Evolutionary conservation across 2,888 invertebrate genomes (phyloP), one percentile per base, ranked within the genome.

Genomic region (Biston stratarius): DNA sequence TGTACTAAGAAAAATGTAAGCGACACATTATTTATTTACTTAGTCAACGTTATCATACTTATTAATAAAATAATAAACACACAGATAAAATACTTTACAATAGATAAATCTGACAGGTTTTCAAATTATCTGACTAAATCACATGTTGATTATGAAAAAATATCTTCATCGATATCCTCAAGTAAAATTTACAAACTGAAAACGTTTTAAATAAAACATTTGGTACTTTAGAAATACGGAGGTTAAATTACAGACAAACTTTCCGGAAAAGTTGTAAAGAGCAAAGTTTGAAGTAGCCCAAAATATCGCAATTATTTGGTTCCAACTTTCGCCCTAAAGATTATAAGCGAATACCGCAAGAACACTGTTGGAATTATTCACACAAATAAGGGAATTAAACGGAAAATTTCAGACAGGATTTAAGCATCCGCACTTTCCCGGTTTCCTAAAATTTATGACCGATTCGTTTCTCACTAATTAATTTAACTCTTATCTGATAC

Each of bases 401-500:
- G 77, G 71, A 77, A 74, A 82, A 78, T 80, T 78, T 67, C 58
- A 49, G 80, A 79, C 76, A 68, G 73, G 75, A 75, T 78, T 82
- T 77, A 78, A 85, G 77, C 83, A 82, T 80, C 79, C 79, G 77
- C 56, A 56, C 44, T 40, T 49, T 45, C 60, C 47, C 63, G 62
- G 77, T 73, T 82, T 76, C 75, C 75, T 70, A 76, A 69, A 88
- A 90, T 88, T 89, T 88, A 88, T 84, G 80, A 80, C 76, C 81
- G 79, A 82, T 84, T 79, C 84, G 83, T 82, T 83, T 79, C 80
- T 52, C 83, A 72, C 83, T 88, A 88, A 90, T 90, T 90, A 90
- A 89, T 89, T 89, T 87, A 79, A 82, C 83, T 84, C 85, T 84
- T 85, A 84, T 87, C 85, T 83, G 83, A 85, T 84, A 82, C 81